A percentile compares a stretch with the other conserved stretches of the same genome.
Evolutionary conservation across 2,888 invertebrate genomes (phyloP).

Genomic region (Dusona sp.): DNA sequence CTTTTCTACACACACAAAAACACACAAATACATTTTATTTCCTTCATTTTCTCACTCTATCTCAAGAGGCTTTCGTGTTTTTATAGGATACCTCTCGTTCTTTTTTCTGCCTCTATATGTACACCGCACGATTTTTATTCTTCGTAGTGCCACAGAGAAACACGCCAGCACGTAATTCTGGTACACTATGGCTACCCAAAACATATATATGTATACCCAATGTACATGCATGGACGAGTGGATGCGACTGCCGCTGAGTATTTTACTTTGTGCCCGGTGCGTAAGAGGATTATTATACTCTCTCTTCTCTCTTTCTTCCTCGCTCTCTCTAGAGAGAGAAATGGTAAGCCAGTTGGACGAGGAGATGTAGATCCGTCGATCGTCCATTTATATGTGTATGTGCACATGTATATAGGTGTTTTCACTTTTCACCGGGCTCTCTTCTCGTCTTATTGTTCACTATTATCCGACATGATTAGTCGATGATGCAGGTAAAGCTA

Average conservation of each 20-base stretch:
- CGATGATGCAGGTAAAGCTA: constrained; percentile 85
- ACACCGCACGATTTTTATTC: constrained; percentile 56
- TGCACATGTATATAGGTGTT: constrained; percentile 20
- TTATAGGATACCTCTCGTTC: constrained; percentile 42
- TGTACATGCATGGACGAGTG: constrained; percentile 69
- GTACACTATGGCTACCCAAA: constrained; percentile 48
- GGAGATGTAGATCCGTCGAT: constrained; percentile 33
- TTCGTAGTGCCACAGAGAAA: constrained; percentile 57
- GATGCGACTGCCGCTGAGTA: constrained; percentile 73
- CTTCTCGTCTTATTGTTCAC: constrained; percentile 78
- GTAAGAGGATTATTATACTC: constrained; percentile 83
- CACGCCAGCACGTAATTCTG: constrained; percentile 71
- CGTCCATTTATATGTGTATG: constrained; percentile 25
- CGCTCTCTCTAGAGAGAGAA: constrained; percentile 48
- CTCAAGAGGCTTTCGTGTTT: constrained; percentile 47
- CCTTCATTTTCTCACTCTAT: constrained; percentile 40
- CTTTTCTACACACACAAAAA: constrained; percentile 33
- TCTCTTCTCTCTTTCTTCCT: neutral
- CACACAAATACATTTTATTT: constrained; percentile 37
- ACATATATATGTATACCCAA: constrained; percentile 31
- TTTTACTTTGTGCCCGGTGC: constrained; percentile 83
- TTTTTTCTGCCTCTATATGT: constrained; percentile 31
- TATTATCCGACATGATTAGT: constrained; percentile 84
- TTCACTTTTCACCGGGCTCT: constrained; percentile 83
- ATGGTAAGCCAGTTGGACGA: constrained; percentile 34